Evolutionary conservation across 92 coral and sea anemone species (phyloP).

Genomic region (Epizoanthus scotinus): DNA sequence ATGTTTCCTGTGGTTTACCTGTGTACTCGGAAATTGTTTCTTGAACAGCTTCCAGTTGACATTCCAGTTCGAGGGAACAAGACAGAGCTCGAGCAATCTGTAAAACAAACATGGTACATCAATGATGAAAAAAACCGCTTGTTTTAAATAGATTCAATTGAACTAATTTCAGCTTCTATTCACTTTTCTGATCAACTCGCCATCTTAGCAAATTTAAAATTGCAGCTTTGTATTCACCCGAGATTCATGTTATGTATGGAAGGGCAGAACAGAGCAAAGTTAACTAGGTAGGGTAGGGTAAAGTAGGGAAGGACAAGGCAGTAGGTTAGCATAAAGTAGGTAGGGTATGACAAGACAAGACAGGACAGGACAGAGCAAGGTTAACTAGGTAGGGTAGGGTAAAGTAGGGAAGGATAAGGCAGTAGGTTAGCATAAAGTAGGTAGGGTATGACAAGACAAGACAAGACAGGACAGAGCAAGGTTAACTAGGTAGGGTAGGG

Average conservation of each 20-base stretch:
- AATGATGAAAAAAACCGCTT: too few relatives aligned
- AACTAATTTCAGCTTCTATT: too few relatives aligned
- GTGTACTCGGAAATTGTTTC: constrained; percentile 57
- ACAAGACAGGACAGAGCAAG: background rate
- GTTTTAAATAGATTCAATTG: too few relatives aligned
- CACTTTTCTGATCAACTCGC: too few relatives aligned
- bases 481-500: too few relatives aligned
- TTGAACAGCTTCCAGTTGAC: constrained; percentile 51
- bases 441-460: too few relatives aligned
- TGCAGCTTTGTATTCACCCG: too few relatives aligned
- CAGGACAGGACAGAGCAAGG: background rate
- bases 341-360: too few relatives aligned
- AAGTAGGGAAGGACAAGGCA: background rate
- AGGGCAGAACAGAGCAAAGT: background rate
- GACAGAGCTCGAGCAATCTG: constrained; percentile 55
- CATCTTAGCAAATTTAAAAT: background rate
- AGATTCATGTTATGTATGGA: background rate
- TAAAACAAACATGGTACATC: background rate
- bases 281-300: background rate
- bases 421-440: too few relatives aligned
- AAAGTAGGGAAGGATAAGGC: background rate
- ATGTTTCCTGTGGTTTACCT: constrained; percentile 14
- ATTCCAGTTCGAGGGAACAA: constrained; percentile 47
- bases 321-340: too few relatives aligned
- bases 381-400: background rate